Base-by-base conservation (phyloP, 2,888 invertebrate genomes). In the Cheilosia scutellata region DNA sequence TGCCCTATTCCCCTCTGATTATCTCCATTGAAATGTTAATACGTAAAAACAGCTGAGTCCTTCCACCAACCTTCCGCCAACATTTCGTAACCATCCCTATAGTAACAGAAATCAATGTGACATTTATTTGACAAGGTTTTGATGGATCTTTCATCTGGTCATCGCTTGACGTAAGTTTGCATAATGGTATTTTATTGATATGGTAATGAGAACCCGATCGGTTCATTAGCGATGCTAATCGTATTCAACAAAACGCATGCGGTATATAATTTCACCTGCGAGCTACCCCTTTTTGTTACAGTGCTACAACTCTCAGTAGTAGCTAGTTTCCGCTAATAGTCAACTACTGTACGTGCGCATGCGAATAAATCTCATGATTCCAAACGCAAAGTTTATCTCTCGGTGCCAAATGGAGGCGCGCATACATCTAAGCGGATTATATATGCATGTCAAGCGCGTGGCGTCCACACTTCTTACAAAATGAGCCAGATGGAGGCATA, bases 111-210 rank as follows among this genome's bases (percentile, higher is more conserved):
- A 77, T 72, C 82, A 71, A 86, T 82, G 37, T 87, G 88, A 88
- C 88, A 87, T 88, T 88, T 88, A 88, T 88, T 88, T 88, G 88
- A 88, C 88, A 88, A 84, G 68, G 62, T 66, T 75, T 72, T 87
- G 88, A 88, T 88, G 82, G 72, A 88, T 88, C 68, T 74, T 78
- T 82, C 88, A 88, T 87, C 88, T 88, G 88, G 53, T 72, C 51
- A 29, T 58, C 29, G 40, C 16, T 44, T 82, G 87, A 86, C 82
- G 51, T 78, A 51, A 70, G 70, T 55, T 68, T 71, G 62, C 82
- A 63, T 74, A 65, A 66, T 74, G 37, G 72, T 68, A 68, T 72
- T 86, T 86, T 86, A 86, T 82, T 86, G 86, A 37, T 77, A 72
- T 86, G 65, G 44, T 58, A 75, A 71, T 71, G 16, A 7, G 7